Base-by-base conservation (phyloP, 2,113 vertebrate species). In the Daubentonia madagascariensis region DNA sequence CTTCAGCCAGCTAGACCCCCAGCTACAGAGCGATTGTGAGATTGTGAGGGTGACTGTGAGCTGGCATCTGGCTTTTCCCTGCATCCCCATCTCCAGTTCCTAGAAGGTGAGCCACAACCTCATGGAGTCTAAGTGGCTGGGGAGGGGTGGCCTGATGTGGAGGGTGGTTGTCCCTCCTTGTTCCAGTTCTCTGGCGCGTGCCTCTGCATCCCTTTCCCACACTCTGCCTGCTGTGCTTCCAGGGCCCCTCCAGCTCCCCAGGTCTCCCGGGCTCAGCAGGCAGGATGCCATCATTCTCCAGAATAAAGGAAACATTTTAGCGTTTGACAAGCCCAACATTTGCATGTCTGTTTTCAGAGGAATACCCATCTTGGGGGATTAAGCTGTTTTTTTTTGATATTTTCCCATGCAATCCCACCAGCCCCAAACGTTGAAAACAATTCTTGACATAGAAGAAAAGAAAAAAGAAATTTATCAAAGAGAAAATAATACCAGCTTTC, bases 151-250 rank as follows among this genome's bases (percentile, higher is more conserved):
- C 52, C 50, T 11, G 12, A 18, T 59, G 91, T 2, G 6, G 70
- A 54, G 1, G 94, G 97, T 61, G 72, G 98, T 88, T 57, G 95
- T 98, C 98, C 98, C 98, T 98, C 98, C 97, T 98, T 98, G 98
- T 98, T 96, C 98, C 98, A 98, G 98, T 99, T 99, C 99, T 99
- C 99, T 99, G 99, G 99, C 99, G 98, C 98, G 99, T 99, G 99
- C 99, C 99, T 99, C 98, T 88, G 98, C 98, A 93, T 97, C 98
- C 99, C 98, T 99, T 99, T 99, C 99, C 99, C 99, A 99, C 99
- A 99, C 98, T 99, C 98, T 98, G 98, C 98, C 98, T 98, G 98
- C 99, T 98, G 98, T 96, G 98, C 96, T 98, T 98, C 99, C 98
- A 98, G 98, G 98, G 97, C 98, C 97, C 97, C 97, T 83, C 98